phyloP scores from a whole-genome alignment of 1,140 invertebrate genomes.

The Xylocopa sonorina region DNA sequence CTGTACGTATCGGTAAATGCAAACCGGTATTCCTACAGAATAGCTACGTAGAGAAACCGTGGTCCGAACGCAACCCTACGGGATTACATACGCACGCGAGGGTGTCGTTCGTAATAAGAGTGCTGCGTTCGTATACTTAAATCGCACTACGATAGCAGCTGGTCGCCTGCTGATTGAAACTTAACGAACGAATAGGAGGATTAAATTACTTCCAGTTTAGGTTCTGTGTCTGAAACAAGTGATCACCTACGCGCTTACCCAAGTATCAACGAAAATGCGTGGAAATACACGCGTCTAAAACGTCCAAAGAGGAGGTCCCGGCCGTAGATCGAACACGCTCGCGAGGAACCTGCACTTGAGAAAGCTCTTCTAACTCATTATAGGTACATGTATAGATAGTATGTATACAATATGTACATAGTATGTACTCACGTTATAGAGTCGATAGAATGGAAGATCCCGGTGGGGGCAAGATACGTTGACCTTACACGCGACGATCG shows the following conservation, averaged over 20 bases:
- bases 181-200: too few relatives aligned
- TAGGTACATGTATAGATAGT: too few relatives aligned
- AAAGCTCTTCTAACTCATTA: conserved; percentile 26
- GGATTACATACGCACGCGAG: conserved; percentile 36
- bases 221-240: too few relatives aligned
- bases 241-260: too few relatives aligned
- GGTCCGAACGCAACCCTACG: background rate
- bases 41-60: background rate
- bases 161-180: too few relatives aligned
- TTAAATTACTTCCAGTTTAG: too few relatives aligned
- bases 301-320: too few relatives aligned
- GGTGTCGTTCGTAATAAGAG: background rate
- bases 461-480: conserved; percentile 23
- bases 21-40: conserved; percentile 14
- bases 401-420: too few relatives aligned
- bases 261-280: too few relatives aligned
- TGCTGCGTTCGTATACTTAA: background rate
- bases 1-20: background rate
- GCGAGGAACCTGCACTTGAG: conserved; percentile 10
- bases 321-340: conserved; percentile 24
- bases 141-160: too few relatives aligned
- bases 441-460: conserved; percentile 17
- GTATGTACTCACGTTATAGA: conserved; percentile 14
- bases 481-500: conserved; percentile 28
- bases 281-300: too few relatives aligned